phyloP scores from a whole-genome alignment of 2,797 vertebrate species.

The Margarornis squamiger region DNA sequence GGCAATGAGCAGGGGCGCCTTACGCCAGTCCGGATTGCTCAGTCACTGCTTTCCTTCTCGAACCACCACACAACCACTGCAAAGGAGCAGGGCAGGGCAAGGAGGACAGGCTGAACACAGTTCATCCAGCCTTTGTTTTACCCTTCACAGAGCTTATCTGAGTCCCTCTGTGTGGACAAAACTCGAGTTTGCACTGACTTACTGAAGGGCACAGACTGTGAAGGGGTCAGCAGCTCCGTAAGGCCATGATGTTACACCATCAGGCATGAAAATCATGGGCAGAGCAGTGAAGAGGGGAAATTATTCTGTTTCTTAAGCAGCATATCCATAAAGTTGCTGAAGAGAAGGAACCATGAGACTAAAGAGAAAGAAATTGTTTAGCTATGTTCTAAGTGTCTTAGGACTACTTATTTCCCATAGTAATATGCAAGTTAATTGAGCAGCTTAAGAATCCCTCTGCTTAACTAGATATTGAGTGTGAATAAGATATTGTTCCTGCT shows the following conservation, averaged over 20 bases:
- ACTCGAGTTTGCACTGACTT: background rate
- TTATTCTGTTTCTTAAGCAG: background rate
- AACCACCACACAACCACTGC: background rate
- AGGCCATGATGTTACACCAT: background rate
- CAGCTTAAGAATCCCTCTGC: background rate
- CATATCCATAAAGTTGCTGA: background rate
- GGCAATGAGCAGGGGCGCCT: background rate
- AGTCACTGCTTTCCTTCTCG: background rate
- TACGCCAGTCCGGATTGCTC: rapidly evolving
- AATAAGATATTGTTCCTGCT: background rate
- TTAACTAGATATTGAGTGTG: background rate
- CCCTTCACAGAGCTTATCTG: background rate
- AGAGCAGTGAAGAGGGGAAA: background rate
- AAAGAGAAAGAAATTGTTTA: background rate
- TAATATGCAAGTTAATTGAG: background rate
- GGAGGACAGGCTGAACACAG: background rate
- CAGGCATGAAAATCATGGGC: background rate
- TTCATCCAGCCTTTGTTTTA: background rate
- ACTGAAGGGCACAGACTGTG: background rate
- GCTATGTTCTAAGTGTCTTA: background rate
- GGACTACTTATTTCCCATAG: background rate
- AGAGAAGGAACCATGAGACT: background rate
- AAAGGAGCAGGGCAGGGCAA: background rate
- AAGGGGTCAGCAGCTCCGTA: background rate
- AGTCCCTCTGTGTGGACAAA: background rate